Evolutionary conservation across 2,888 invertebrate genomes (phyloP).

Genomic region (Nebria salina): DNA sequence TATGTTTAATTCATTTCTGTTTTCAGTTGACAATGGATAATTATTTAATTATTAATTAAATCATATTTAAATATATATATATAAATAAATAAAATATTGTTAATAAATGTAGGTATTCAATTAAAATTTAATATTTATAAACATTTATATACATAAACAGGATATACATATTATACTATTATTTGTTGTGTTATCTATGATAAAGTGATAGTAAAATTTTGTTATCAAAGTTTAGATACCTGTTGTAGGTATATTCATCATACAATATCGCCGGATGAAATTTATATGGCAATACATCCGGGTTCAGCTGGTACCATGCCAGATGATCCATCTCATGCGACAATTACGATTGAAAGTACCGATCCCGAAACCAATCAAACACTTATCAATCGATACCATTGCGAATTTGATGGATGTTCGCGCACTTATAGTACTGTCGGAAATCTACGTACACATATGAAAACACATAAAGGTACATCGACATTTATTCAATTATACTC

Average conservation of each 20-base stretch:
- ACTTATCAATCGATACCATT: constrained; percentile 78
- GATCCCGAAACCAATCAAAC: constrained; percentile 69
- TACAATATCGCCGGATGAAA: constrained; percentile 74
- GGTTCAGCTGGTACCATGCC: constrained; percentile 71
- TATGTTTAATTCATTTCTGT: constrained; percentile 1
- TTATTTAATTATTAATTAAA: not conserved
- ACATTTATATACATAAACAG: not conserved
- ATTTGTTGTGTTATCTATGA: constrained; percentile 10
- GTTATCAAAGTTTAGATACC: constrained; percentile 12
- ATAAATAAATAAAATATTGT: not conserved
- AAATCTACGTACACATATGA: constrained; percentile 93
- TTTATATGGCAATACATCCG: constrained; percentile 76
- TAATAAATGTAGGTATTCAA: not conserved
- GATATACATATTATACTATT: not conserved
- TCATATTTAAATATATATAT: not conserved
- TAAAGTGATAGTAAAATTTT: constrained; percentile 47
- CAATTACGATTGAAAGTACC: constrained; percentile 72
- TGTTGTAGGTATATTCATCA: constrained; percentile 73
- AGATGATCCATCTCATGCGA: constrained; percentile 74
- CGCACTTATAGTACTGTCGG: constrained; percentile 94
- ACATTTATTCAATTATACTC: not conserved
- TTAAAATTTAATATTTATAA: constrained; percentile 1
- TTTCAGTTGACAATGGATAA: constrained; percentile 1
- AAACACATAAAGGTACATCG: constrained; percentile 89
- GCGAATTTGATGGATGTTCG: constrained; percentile 88